phyloP scores from a whole-genome alignment of 1,140 invertebrate species.

The Aphaenogaster floridana region DNA sequence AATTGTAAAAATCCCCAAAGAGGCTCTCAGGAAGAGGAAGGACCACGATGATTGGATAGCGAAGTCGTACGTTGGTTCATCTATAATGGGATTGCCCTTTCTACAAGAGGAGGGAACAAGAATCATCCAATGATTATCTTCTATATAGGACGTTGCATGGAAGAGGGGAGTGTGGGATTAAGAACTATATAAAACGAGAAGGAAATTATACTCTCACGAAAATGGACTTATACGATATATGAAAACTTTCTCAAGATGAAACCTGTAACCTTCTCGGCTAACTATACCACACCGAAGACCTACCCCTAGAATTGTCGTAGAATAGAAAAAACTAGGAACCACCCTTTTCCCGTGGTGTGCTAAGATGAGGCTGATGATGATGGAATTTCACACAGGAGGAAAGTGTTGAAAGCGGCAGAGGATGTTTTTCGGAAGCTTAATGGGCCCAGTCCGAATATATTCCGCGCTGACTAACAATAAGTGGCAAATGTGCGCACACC shows the following conservation, averaged over 20 bases:
- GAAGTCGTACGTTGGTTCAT: neutral
- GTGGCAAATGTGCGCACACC: neutral
- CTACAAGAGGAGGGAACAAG: neutral
- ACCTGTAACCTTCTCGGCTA: neutral
- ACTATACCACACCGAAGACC: too few relatives aligned
- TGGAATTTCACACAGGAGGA: neutral
- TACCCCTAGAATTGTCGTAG: neutral
- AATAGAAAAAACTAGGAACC: neutral
- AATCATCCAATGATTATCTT: neutral
- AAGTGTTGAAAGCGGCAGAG: neutral
- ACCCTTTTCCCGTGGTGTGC: neutral
- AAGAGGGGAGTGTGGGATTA: neutral
- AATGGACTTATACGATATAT: neutral
- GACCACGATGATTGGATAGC: neutral
- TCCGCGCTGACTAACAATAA: neutral
- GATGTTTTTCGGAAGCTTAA: neutral
- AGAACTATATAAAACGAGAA: neutral
- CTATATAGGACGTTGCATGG: neutral
- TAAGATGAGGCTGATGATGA: neutral
- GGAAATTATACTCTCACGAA: neutral
- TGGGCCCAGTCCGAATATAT: neutral
- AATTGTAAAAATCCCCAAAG: neutral
- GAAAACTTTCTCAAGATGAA: too few relatives aligned
- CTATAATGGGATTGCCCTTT: neutral
- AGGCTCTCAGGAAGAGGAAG: neutral